Conservation (phyloP, 2,888 invertebrate species). For the Petrolisthes cinctipes region DNA sequence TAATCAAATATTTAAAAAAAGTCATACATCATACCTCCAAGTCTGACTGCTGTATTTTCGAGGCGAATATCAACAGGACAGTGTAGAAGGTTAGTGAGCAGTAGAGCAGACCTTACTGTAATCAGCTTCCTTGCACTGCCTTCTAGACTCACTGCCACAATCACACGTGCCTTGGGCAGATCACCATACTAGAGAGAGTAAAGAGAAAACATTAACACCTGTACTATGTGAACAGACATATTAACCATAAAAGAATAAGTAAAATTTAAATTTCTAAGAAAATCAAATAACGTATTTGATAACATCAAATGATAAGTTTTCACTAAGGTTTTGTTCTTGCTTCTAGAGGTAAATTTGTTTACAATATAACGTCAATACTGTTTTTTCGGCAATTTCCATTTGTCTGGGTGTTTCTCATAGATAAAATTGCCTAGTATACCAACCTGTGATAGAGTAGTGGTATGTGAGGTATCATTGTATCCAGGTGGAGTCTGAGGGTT, state of each 20-base stretch:
- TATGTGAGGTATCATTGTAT: too few species aligned
- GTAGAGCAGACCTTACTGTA: constrained; percentile 90
- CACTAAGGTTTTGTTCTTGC: too few species aligned
- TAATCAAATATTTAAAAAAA: background rate
- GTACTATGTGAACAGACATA: too few species aligned
- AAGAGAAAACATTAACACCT: background rate
- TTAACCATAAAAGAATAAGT: too few species aligned
- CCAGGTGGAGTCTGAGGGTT: constrained; percentile 29
- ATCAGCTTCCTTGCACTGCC: constrained; percentile 95
- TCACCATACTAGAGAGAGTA: constrained; percentile 64
- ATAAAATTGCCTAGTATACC: background rate
- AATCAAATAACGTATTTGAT: too few species aligned
- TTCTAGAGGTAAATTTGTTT: too few species aligned
- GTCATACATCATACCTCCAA: constrained; percentile 59
- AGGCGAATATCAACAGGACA: constrained; percentile 81
- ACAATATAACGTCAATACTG: too few species aligned
- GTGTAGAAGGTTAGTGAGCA: constrained; percentile 82
- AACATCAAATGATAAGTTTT: too few species aligned
- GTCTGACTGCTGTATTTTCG: constrained; percentile 72
- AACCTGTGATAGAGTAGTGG: background rate
- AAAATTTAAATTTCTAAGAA: too few species aligned
- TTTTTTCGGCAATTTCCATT: too few species aligned
- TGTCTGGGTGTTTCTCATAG: too few species aligned
- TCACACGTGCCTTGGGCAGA: constrained; percentile 80
- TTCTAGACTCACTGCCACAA: constrained; percentile 91